Base-by-base conservation (phyloP, 2,888 invertebrate genomes). In the Drosophila monieri region DNA sequence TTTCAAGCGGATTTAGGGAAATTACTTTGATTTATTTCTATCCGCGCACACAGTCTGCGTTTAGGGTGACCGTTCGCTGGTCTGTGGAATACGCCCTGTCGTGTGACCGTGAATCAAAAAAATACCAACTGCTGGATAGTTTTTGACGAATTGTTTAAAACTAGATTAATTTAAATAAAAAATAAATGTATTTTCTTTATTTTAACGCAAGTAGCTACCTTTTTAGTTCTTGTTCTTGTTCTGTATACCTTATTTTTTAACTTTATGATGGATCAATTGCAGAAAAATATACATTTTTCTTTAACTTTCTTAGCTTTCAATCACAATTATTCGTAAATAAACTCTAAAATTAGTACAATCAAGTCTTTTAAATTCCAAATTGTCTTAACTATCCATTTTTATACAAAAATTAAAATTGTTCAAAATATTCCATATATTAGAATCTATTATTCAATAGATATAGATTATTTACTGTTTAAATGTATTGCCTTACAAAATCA, bases 11-110 rank as follows among this genome's bases (percentile, higher is more conserved):
- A 18, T 55, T 44, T 18, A 25, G 10, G 37, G 15, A 64, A 66
- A 58, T 75, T 96, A 94, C 92, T 96, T 96, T 91, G 94, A 93
- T 76, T 92, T 93, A 83, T 91, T 92, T 92, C 41, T 41, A 49
- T 67, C 35, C 67, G 39, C 67, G 39, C 56, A 43, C 43, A 48
- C 23, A 47, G 21, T 57, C 61, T 32, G 30, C 58, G 5, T 32
- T 54, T 46, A 27, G 35, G 21, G 6, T 12, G 54, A 54, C 59
- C 55, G 44, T 44, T 32, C 3, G 18, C 3, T 14, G 30, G 25
- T 25, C n/a, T 10, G 6, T 3, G 9, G 6, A 10, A 25, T n/a
- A 55, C 15, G n/a, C 10, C 9, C 0, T 6, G 0, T 18, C 32
- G 57, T 57, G 39, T 15, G 39, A 23, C 60, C 27, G 32, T 23